Conservation (phyloP, 2,113 vertebrate genomes). For the Corydoras sp. region DNA sequence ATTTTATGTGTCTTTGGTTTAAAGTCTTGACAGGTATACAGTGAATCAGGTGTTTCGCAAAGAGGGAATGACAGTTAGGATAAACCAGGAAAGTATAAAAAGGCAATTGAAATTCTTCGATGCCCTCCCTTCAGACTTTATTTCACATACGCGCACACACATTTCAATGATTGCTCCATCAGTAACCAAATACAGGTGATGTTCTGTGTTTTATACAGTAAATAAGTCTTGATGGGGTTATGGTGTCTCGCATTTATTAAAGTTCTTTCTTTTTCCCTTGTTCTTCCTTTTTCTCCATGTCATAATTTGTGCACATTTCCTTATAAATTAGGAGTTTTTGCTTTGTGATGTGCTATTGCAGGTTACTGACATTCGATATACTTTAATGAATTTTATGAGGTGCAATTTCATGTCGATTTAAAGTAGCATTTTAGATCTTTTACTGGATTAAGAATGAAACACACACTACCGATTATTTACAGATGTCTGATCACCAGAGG, state of each 20-base stretch:
- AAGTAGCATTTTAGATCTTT: background rate
- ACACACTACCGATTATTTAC: background rate
- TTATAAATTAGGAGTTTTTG: background rate
- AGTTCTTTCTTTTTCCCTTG: background rate
- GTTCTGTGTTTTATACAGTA: constrained; percentile 18
- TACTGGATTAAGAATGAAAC: background rate
- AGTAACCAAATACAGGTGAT: constrained; percentile 63
- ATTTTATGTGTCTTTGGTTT: constrained; percentile 38
- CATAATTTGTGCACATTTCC: background rate
- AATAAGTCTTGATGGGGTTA: constrained; percentile 1
- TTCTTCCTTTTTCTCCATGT: background rate
- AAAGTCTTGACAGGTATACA: constrained; percentile 44
- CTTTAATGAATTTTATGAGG: background rate
- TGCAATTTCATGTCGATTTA: background rate
- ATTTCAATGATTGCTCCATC: background rate
- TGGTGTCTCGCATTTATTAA: background rate
- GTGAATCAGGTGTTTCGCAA: constrained; percentile 27
- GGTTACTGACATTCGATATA: background rate
- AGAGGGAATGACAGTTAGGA: constrained; percentile 35
- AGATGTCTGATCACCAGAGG: background rate
- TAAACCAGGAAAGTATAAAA: constrained; percentile 23
- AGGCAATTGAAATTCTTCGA: constrained; percentile 22
- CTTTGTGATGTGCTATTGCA: background rate
- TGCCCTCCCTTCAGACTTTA: constrained; percentile 27
- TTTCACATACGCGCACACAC: constrained; percentile 17